Conservation (phyloP, 2,888 invertebrate genomes). For the Colostygia pectinataria region DNA sequence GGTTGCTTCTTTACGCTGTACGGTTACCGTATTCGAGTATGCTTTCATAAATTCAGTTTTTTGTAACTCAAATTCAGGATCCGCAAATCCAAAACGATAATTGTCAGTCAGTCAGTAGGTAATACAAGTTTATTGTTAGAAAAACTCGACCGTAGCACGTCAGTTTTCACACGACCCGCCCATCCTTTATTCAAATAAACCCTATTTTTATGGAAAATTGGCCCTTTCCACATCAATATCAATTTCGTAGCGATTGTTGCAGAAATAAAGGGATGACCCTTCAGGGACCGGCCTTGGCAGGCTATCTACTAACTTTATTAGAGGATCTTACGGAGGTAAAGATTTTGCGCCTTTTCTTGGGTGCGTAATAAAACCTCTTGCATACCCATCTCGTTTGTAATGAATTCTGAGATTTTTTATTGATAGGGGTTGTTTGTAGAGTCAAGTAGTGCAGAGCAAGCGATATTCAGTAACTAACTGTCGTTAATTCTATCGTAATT, state of each 20-base stretch:
- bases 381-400: not conserved
- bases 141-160: conserved; percentile 61
- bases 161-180: conserved; percentile 65
- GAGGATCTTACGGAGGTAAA: conserved; percentile 61
- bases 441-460: too few species aligned
- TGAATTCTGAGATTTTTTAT: not conserved
- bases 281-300: conserved; percentile 65
- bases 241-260: conserved; percentile 82
- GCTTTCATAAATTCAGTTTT: not conserved
- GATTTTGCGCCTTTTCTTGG: conserved; percentile 35
- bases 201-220: conserved; percentile 83
- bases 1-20: too few species aligned
- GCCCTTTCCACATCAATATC: conserved; percentile 83
- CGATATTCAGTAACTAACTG: too few species aligned
- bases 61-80: too few species aligned
- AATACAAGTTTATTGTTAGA: not conserved
- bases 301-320: conserved; percentile 78
- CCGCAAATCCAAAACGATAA: too few species aligned
- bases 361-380: conserved; percentile 14
- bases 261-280: conserved; percentile 83
- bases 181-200: conserved; percentile 83
- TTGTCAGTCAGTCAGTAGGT: conserved; percentile 3
- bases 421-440: not conserved
- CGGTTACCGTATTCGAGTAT: not conserved
- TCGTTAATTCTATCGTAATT: too few species aligned